Conservation (phyloP, 1,140 invertebrate species). For the Apis mellifera region Amel_HAv3.1 CM009931.2:18910501-18911000, state of each 20-base stretch:
- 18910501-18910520: constrained; percentile 17
- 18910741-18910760: constrained; percentile 42
- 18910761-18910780: neutral
- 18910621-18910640: neutral
- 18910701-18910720: constrained; percentile 51
- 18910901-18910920: neutral
- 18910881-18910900: neutral
- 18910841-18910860: neutral
- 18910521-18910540: constrained; percentile 16
- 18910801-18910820: neutral
- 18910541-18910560: constrained; percentile 34
- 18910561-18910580: constrained; percentile 16
- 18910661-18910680: constrained; percentile 5
- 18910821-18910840: neutral
- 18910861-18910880: neutral
- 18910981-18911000: neutral
- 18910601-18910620: neutral
- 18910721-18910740: constrained; percentile 33
- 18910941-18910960: neutral
- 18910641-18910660: constrained; percentile 9
- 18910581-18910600: constrained; percentile 29
- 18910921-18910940: neutral
- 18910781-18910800: neutral
- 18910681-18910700: constrained; percentile 45
- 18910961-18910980: neutral